Percentiles rank a stretch among this genome's conserved stretches.
These are phyloP conservation scores for Cheilosia grossa DNA, from an alignment of 2,888 invertebrate genomes.

Conservation along the genomic window DNA sequence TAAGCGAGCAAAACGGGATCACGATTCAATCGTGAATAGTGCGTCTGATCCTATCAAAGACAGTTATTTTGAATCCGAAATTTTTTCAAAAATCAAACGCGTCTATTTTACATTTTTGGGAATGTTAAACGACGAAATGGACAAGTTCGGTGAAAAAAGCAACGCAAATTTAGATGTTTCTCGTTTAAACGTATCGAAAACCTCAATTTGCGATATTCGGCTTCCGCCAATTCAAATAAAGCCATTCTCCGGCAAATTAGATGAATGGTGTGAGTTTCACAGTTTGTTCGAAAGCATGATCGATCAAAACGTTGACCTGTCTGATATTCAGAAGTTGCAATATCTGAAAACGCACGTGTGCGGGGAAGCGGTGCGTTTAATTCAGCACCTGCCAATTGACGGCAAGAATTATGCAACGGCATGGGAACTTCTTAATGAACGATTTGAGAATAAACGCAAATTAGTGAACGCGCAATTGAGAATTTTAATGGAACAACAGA, in stretches of 20 bases:
- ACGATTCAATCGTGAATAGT: conserved; percentile 20
- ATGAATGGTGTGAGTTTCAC: conserved; percentile 33
- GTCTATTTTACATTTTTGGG: conserved; percentile 15
- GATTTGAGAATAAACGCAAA: too few species aligned
- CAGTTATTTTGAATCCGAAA: conserved; percentile 15
- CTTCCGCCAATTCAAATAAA: conserved; percentile 14
- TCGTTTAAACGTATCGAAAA: conserved; percentile 8
- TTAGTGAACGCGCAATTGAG: too few species aligned
- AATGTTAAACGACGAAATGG: conserved; percentile 3
- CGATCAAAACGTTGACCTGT: neutral
- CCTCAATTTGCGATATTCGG: conserved; percentile 14
- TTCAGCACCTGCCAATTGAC: too few species aligned
- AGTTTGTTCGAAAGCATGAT: conserved; percentile 3
- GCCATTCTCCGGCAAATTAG: conserved; percentile 17
- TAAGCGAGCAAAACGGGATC: conserved; percentile 33
- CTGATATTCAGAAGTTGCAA: conserved; percentile 15
- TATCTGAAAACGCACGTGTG: conserved; percentile 3
- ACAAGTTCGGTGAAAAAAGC: neutral
- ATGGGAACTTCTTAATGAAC: too few species aligned
- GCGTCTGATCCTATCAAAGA: conserved; percentile 14
- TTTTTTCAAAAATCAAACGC: conserved; percentile 27
- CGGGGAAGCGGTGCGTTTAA: too few species aligned
- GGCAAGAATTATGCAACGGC: too few species aligned
- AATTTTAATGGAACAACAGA: too few species aligned
- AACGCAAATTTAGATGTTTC: conserved; percentile 1